Conservation (phyloP, 2,113 vertebrate species). For the Puntigrus tetrazona region DNA sequence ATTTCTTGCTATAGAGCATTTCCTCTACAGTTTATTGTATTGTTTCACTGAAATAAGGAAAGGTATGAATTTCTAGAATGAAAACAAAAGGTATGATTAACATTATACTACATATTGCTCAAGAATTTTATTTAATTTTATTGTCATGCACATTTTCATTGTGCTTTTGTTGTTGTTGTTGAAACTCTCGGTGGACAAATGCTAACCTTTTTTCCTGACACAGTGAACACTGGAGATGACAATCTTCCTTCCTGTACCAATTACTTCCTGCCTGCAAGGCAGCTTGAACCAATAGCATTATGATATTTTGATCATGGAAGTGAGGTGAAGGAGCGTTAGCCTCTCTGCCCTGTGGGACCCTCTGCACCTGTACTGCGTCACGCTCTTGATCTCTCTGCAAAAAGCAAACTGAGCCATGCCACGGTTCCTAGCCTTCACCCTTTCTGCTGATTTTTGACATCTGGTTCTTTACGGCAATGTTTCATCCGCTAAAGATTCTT, state of each 20-base stretch:
- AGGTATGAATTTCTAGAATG: background rate
- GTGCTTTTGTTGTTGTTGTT: background rate
- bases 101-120: background rate
- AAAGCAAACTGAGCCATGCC: slow-evolving; percentile 12
- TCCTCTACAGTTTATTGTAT: too few species aligned
- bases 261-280: slow-evolving; percentile 50
- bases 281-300: slow-evolving; percentile 31
- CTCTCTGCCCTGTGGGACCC: slow-evolving; percentile 20
- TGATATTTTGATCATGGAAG: slow-evolving; percentile 49
- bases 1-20: background rate
- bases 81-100: background rate
- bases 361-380: slow-evolving; percentile 23
- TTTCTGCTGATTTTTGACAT: slow-evolving; percentile 49
- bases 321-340: background rate
- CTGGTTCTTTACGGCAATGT: slow-evolving; percentile 30
- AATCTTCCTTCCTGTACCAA: slow-evolving; percentile 42
- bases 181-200: background rate
- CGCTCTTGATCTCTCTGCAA: slow-evolving; percentile 47
- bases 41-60: too few species aligned
- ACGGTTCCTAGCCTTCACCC: background rate
- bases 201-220: background rate
- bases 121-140: background rate
- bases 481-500: slow-evolving; percentile 38
- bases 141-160: background rate
- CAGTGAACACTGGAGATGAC: slow-evolving; percentile 27